Base-by-base conservation (phyloP, 1,140 invertebrate genomes). In the Vanessa tameamea region DNA sequence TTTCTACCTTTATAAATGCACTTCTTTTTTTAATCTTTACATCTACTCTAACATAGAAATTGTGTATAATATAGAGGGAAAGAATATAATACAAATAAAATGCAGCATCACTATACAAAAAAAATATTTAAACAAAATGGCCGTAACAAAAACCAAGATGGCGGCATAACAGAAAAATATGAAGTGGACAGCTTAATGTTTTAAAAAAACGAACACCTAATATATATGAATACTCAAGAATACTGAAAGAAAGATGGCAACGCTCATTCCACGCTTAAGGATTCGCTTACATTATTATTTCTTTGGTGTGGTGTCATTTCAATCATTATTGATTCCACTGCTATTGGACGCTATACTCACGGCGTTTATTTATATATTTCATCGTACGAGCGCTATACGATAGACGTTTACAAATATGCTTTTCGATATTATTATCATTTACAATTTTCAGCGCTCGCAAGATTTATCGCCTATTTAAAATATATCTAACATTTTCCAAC, bases 1-100 rank as follows among this genome's bases (percentile, higher is more conserved):
- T 87, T 82, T 88, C 87, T 90, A 90, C 90, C 69, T 87, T 90
- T 90, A 91, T 92, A 92, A 92, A 92, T 92, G 90, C 90, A 92
- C 89, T 92, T 92, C 82, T 87, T 88, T 80, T 37, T 88, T 90
- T 85, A 80, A 83, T 81, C 75, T 82, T 84, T 86, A 87, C 80
- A 78, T 78, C 85, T 89, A 89, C 50, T 55, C 78, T 87, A 89
- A 83, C 78, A 79, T 80, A 80, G 78, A 83, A 80, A 81, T 78
- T 48, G 66, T 78, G 64, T 78, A 69, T 72, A 77, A 73, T 69
- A 76, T 74, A 72, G 51, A 66, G 79, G 77, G 26, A 68, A 78
- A 66, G 59, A 37, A 75, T 55, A 76, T n/a, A 70, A 61, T 67
- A 71, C 61, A 71, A 76, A 75, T 63, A 76, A 73, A 72, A 65